A percentile compares a stretch with the other conserved stretches of the same genome.
Evolutionary conservation across 2,113 vertebrate species (phyloP).

Genomic region (Chionomys nivalis): DNA sequence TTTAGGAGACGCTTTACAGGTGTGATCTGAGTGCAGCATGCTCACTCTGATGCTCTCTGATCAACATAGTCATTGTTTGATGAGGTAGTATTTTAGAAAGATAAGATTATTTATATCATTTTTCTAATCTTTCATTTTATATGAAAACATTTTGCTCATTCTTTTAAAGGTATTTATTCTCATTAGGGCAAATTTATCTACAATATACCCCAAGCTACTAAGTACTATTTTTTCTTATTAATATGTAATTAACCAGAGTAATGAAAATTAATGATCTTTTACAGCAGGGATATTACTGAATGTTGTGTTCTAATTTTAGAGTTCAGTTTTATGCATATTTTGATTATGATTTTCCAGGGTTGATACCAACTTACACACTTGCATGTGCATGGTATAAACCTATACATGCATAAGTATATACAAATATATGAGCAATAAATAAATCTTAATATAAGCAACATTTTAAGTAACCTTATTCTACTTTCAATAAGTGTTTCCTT

Average conservation of each 20-base stretch:
- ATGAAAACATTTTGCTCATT: slow-evolving; percentile 9
- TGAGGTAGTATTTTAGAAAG: slow-evolving; percentile 1
- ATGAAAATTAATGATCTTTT: not conserved
- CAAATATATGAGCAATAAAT: not conserved
- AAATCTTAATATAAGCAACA: not conserved
- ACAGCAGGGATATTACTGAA: not conserved
- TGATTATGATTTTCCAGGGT: not conserved
- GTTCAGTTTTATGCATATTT: slow-evolving; percentile 18
- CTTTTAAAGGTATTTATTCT: not conserved
- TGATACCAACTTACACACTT: not conserved
- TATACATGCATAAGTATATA: not conserved
- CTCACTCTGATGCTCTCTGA: not conserved
- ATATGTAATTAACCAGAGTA: not conserved
- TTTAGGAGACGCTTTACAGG: too few relatives aligned
- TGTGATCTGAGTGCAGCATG: not conserved
- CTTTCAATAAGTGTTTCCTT: too few relatives aligned
- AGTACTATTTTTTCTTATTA: not conserved
- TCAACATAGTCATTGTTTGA: not conserved
- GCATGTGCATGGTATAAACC: not conserved
- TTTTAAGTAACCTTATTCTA: not conserved
- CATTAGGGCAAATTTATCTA: not conserved
- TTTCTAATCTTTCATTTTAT: not conserved
- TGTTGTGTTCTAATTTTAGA: not conserved
- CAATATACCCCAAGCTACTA: not conserved
- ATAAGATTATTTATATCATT: not conserved